phyloP scores from a whole-genome alignment of 2,888 invertebrate genomes.

The Subacronicta megacephala region DNA sequence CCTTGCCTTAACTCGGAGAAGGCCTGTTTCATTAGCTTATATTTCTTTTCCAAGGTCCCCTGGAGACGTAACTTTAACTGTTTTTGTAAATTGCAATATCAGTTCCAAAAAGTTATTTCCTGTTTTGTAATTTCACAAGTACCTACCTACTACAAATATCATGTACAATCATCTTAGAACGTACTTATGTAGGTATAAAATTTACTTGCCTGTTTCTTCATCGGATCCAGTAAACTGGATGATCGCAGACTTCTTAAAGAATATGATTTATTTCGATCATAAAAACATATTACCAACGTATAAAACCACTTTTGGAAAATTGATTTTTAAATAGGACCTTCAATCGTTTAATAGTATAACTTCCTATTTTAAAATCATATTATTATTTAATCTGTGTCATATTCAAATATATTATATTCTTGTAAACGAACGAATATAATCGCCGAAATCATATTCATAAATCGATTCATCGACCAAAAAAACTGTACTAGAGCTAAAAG shows the following conservation, averaged over 20 bases:
- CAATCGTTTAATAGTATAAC: no score
- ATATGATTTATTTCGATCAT: slow-evolving; percentile 7
- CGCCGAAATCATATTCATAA: no score
- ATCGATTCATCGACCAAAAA: no score
- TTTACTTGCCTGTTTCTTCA: slow-evolving; percentile 5
- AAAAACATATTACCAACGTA: not conserved
- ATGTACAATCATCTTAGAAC: slow-evolving; percentile 9
- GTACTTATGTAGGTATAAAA: not conserved
- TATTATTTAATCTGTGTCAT: no score
- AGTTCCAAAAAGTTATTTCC: not conserved
- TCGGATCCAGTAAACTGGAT: slow-evolving; percentile 7
- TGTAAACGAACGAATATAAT: no score
- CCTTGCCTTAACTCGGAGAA: slow-evolving; percentile 9
- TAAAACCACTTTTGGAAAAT: no score
- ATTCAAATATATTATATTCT: no score
- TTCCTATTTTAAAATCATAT: no score
- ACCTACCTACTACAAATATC: not conserved
- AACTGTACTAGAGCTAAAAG: slow-evolving; percentile 2
- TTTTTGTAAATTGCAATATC: slow-evolving; percentile 3
- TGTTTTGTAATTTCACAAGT: not conserved
- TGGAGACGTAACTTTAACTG: slow-evolving; percentile 21
- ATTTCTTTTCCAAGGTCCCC: slow-evolving; percentile 18
- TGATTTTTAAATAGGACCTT: no score
- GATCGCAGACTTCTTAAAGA: slow-evolving; percentile 6
- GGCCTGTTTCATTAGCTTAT: slow-evolving; percentile 24